Conservation (phyloP, 2,888 invertebrate species). For the Lithophane ornitopus region DNA sequence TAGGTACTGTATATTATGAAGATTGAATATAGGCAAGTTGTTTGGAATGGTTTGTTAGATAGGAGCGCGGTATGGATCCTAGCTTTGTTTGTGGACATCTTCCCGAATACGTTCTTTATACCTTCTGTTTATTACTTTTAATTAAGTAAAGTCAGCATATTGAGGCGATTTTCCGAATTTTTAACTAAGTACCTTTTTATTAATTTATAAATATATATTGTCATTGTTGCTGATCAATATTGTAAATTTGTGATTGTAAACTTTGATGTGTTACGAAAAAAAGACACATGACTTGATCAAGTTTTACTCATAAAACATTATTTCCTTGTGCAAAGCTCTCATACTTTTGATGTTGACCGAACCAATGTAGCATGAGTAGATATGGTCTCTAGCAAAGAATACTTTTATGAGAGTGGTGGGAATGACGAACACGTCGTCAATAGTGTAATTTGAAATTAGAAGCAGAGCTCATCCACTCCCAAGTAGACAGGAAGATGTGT, state of each 20-base stretch:
- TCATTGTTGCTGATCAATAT: neutral
- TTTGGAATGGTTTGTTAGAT: neutral
- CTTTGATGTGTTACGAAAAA: constrained; percentile 1
- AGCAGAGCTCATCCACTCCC: neutral
- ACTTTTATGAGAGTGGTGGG: neutral
- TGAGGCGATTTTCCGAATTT: neutral
- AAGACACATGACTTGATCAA: neutral
- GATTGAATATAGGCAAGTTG: neutral
- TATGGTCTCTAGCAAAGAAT: neutral
- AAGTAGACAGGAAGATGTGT: neutral
- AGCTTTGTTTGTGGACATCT: neutral
- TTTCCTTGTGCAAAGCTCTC: neutral
- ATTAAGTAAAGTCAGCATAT: neutral
- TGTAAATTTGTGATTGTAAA: neutral
- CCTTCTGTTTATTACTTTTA: neutral
- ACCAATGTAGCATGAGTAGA: neutral
- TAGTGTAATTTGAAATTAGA: neutral
- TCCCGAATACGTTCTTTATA: constrained; percentile 1
- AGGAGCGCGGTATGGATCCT: neutral
- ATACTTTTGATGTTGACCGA: neutral
- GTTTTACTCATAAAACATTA: neutral
- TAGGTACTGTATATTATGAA: neutral
- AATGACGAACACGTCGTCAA: neutral
- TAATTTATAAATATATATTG: neutral
- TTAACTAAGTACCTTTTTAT: neutral